Evolutionary conservation across 2,888 invertebrate species (phyloP), one percentile per base, ranked within the genome.

Genomic region (Mythimna albipuncta): DNA sequence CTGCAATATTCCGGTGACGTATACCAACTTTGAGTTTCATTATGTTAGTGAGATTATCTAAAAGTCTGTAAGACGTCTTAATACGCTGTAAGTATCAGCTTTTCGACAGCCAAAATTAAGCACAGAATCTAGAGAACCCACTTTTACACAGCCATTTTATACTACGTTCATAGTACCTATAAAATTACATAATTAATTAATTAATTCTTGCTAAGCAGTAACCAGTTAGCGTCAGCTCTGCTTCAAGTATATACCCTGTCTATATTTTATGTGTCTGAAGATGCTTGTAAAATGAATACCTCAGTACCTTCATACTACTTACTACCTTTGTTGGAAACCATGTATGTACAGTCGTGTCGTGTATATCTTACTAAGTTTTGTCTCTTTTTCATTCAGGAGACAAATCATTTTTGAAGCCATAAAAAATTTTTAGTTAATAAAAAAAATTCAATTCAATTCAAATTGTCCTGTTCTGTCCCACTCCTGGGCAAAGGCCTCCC

Each of bases 261-360:
- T 80, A 66, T 83, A 81, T 86, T 91, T 90, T 90, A 92, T 91
- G 89, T 84, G 90, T 91, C 91, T 92, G 88, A 90, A 89, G 86
- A 86, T 88, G 58, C 35, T 76, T 58, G 88, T 88, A 79, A 85
- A 80, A 85, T 84, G 88, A 88, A 89, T 88, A 82, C 59, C 41
- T 64, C n/a, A 52, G n/a, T 52, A 58, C 32, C 19, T 57, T 57
- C 7, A 50, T 13, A 19, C 21, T 21, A 41, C 44, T 50, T 13
- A 19, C 21, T 35, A 50, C 44, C 58, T 52, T 52, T 26, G 16
- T 44, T 67, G 1, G 21, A 52, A 76, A 76, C 67, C 52, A 38
- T 21, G 16, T 19, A 5, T 10, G 38, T 59, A 59, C 38, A 38
- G 59, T 59, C 38, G 59, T 13, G n/a, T 11, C 6, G 1, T 41